Conservation (phyloP, 64 coral and sea anemone species). For the Cladopsammia gracilis region DNA sequence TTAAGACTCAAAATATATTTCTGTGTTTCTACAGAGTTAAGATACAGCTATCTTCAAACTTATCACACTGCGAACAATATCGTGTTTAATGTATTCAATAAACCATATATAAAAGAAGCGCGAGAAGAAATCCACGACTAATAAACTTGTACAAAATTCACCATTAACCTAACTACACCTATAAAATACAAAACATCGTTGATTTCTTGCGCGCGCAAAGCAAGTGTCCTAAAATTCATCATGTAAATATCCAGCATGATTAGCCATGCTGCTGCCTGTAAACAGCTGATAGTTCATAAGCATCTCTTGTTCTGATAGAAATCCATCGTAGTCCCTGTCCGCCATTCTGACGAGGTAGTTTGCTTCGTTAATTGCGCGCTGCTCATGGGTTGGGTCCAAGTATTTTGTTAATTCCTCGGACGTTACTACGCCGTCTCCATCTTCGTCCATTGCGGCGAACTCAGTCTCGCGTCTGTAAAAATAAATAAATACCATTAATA, state of each 20-base stretch:
- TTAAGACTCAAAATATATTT: too few species aligned
- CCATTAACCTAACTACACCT: not conserved
- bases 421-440: conserved; percentile 77
- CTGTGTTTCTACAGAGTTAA: too few species aligned
- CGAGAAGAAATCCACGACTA: too few species aligned
- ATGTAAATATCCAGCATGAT: conserved; percentile 79
- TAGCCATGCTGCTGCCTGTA: conserved; percentile 90
- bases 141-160: too few species aligned
- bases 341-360: conserved; percentile 82
- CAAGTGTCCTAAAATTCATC: conserved; percentile 82
- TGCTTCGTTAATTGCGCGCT: conserved; percentile 90
- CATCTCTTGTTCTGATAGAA: conserved; percentile 89
- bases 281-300: conserved; percentile 92
- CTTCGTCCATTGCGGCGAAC: conserved; percentile 83
- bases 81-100: too few species aligned
- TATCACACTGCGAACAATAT: too few species aligned
- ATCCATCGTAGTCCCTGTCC: conserved; percentile 75
- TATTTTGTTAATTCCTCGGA: conserved; percentile 72
- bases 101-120: too few species aligned
- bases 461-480: conserved; percentile 79
- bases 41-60: too few species aligned
- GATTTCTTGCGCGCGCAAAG: not conserved
- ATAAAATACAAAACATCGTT: not conserved
- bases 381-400: conserved; percentile 84
- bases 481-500: not conserved